phyloP scores from a whole-genome alignment of 1,140 invertebrate species.

The Temnothorax longispinosus region DNA sequence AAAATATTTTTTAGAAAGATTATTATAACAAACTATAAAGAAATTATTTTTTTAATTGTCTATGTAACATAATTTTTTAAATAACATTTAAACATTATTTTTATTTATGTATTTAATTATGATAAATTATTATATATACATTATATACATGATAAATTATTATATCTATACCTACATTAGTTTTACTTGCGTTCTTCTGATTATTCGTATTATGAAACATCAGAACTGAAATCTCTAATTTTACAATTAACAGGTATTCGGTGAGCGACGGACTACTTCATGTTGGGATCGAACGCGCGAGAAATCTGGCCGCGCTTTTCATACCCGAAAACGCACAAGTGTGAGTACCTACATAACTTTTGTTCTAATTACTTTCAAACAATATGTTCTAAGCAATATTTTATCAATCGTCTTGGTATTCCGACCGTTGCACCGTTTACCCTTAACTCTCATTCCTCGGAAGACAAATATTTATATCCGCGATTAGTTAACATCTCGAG shows the following conservation, averaged over 20 bases:
- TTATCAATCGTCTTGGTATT: not conserved
- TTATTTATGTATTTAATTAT: not conserved
- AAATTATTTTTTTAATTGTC: not conserved
- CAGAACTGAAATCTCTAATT: constrained; percentile 49
- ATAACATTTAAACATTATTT: not conserved
- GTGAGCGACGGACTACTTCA: constrained; percentile 92
- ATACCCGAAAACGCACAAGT: constrained; percentile 91
- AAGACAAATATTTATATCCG: not conserved
- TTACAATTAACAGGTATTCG: constrained; percentile 90
- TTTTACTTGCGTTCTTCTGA: not conserved
- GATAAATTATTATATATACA: not conserved
- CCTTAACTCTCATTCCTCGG: not conserved
- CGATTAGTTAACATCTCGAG: constrained; percentile 1
- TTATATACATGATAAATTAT: not conserved
- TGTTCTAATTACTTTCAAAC: not conserved
- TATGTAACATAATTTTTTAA: not conserved
- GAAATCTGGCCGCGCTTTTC: constrained; percentile 94
- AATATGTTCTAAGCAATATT: not conserved
- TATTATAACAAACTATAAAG: not conserved
- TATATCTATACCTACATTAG: not conserved
- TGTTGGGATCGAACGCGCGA: constrained; percentile 94
- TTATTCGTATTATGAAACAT: not conserved
- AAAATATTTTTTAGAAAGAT: not conserved
- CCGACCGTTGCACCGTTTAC: not conserved
- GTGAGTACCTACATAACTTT: constrained; percentile 86